Conservation (phyloP, 2,888 invertebrate genomes). For the Panorpa germanica region DNA sequence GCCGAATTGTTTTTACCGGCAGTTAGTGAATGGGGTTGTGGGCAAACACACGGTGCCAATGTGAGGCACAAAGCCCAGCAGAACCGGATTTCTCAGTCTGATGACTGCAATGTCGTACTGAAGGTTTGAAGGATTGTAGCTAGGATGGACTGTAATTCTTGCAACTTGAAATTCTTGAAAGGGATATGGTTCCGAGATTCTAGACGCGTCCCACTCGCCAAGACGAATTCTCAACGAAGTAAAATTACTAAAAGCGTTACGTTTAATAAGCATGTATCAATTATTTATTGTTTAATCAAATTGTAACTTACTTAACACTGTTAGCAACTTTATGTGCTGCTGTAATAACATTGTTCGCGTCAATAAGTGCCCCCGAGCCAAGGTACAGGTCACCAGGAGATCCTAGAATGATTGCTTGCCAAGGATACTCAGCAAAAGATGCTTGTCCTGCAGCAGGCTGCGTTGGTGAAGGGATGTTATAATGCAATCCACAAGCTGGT, state of each 20-base stretch:
- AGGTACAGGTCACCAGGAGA: slow-evolving; percentile 40
- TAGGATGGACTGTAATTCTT: slow-evolving; percentile 38
- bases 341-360: slow-evolving; percentile 44
- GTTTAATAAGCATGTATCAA: too few species aligned
- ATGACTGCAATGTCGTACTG: slow-evolving; percentile 70
- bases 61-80: slow-evolving; percentile 31
- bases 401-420: slow-evolving; percentile 47
- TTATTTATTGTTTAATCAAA: too few species aligned
- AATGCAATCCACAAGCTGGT: too few species aligned
- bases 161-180: slow-evolving; percentile 39
- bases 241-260: too few species aligned
- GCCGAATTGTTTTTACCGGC: too few species aligned
- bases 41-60: slow-evolving; percentile 44
- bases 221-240: slow-evolving; percentile 4
- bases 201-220: slow-evolving; percentile 17
- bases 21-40: too few species aligned
- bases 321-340: slow-evolving; percentile 49
- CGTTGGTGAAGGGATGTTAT: too few species aligned
- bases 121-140: slow-evolving; percentile 49
- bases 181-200: slow-evolving; percentile 40
- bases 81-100: slow-evolving; percentile 34
- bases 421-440: slow-evolving; percentile 49
- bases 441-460: slow-evolving; percentile 33
- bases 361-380: slow-evolving; percentile 53
- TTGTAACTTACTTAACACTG: too few species aligned